Percentiles rank a stretch among this genome's conserved stretches.
These are phyloP conservation scores for Melanostoma scalare DNA, from an alignment of 2,888 invertebrate species.

Conservation along the genomic window DNA sequence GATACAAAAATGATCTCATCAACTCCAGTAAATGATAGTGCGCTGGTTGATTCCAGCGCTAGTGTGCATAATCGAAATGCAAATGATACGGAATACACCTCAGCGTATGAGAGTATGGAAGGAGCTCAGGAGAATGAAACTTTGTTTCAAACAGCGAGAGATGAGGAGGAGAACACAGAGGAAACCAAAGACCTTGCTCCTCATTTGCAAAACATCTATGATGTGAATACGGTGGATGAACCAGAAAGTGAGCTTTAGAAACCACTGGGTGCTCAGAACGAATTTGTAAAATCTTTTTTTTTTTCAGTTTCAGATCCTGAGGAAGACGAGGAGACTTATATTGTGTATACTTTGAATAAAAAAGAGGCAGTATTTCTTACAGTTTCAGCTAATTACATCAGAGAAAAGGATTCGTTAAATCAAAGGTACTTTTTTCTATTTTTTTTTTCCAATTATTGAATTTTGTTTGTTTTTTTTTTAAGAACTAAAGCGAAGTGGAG, in stretches of 20 bases:
- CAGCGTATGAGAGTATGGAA: slow-evolving; percentile 75
- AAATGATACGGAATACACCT: slow-evolving; percentile 53
- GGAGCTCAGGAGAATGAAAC: slow-evolving; percentile 70
- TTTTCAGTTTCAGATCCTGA: slow-evolving; percentile 80
- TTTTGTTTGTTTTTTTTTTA: slow-evolving; percentile 27
- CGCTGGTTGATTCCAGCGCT: slow-evolving; percentile 49
- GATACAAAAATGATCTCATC: slow-evolving; percentile 68
- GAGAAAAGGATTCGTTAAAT: slow-evolving; percentile 83
- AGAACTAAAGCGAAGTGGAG: slow-evolving; percentile 83
- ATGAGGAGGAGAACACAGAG: slow-evolving; percentile 10
- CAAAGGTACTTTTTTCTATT: slow-evolving; percentile 77
- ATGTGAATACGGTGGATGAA: slow-evolving; percentile 68
- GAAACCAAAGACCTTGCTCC: slow-evolving; percentile 74
- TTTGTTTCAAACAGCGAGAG: slow-evolving; percentile 71
- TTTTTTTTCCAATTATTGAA: neutral
- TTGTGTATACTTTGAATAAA: slow-evolving; percentile 77
- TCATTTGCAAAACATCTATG: slow-evolving; percentile 76
- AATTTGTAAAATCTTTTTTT: neutral
- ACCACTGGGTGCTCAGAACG: neutral
- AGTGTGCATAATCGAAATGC: slow-evolving; percentile 62
- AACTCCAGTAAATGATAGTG: slow-evolving; percentile 74
- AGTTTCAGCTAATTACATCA: slow-evolving; percentile 83
- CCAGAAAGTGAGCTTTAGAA: slow-evolving; percentile 66
- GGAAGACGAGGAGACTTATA: slow-evolving; percentile 80
- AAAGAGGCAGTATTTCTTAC: slow-evolving; percentile 82